These are phyloP conservation scores for Tolmerus cingulatus DNA, from an alignment of 2,888 invertebrate genomes.

Conservation along the genomic window DNA sequence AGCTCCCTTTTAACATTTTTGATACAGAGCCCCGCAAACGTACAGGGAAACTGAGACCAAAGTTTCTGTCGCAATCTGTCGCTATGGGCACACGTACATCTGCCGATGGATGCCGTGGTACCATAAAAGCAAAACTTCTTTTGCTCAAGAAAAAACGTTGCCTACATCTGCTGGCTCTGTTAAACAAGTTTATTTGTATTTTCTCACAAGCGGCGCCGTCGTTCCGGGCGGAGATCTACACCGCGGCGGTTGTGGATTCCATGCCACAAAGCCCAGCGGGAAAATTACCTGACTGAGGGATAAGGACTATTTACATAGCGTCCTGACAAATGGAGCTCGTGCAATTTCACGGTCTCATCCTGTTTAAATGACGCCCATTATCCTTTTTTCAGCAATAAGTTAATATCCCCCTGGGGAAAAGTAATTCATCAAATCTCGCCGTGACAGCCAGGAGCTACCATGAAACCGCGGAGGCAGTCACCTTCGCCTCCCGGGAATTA, in stretches of 20 bases:
- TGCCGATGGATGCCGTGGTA: background rate
- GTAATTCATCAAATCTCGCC: conserved; percentile 36
- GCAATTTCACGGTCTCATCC: conserved; percentile 32
- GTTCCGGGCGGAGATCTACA: background rate
- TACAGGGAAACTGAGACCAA: background rate
- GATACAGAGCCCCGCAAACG: background rate
- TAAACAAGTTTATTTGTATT: background rate
- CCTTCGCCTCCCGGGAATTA: conserved; percentile 19
- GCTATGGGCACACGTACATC: background rate
- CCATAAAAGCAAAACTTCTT: background rate
- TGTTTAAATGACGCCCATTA: conserved; percentile 15
- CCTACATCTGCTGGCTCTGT: background rate
- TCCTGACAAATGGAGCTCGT: background rate
- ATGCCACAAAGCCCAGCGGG: background rate
- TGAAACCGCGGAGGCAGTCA: background rate
- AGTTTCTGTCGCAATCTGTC: background rate
- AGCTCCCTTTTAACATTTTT: background rate
- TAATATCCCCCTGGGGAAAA: conserved; percentile 30
- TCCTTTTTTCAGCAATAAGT: conserved; percentile 22
- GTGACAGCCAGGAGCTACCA: background rate
- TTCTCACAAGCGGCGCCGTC: background rate
- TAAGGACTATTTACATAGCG: background rate
- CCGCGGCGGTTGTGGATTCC: background rate
- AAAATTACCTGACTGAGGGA: background rate
- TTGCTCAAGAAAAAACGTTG: background rate